Conservation (phyloP, 1,140 invertebrate genomes). For the Coenobita brevimanus region DNA sequence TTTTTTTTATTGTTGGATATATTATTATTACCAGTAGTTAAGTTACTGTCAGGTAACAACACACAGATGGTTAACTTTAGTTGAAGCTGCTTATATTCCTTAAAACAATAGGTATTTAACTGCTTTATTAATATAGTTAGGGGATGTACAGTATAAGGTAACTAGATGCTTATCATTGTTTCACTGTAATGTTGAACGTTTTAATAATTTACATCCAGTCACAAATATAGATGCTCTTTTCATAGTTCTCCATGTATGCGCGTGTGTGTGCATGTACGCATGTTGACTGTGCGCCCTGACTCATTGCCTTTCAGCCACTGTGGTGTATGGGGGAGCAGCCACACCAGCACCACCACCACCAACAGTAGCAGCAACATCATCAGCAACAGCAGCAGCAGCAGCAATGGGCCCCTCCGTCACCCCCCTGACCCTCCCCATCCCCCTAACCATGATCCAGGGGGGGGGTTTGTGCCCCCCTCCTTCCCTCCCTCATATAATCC, state of each 20-base stretch:
- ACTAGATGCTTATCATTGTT: conserved; percentile 1
- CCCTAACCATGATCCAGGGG: conserved; percentile 63
- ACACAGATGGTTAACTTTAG: too few species aligned
- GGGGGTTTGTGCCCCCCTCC: conserved; percentile 41
- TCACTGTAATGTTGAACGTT: background rate
- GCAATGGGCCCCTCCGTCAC: conserved; percentile 42
- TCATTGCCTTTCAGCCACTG: conserved; percentile 57
- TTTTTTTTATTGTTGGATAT: too few species aligned
- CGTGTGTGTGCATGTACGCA: conserved; percentile 58
- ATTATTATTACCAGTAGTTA: too few species aligned
- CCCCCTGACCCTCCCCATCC: conserved; percentile 58
- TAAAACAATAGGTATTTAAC: too few species aligned
- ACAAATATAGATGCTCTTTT: background rate
- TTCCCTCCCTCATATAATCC: conserved; percentile 73
- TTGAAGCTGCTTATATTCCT: too few species aligned
- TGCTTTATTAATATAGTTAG: conserved; percentile 33
- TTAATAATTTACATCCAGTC: background rate
- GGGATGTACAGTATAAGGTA: conserved; percentile 11
- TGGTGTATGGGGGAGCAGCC: conserved; percentile 52
- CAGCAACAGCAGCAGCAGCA: conserved; percentile 53
- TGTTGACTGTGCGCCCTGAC: conserved; percentile 54
- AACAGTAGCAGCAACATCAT: conserved; percentile 39
- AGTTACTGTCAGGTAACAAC: too few species aligned
- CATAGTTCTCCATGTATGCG: background rate
- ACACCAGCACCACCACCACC: conserved; percentile 41